Base-by-base conservation (phyloP, 2,888 invertebrate genomes). In the Aspidapion aeneum region DNA sequence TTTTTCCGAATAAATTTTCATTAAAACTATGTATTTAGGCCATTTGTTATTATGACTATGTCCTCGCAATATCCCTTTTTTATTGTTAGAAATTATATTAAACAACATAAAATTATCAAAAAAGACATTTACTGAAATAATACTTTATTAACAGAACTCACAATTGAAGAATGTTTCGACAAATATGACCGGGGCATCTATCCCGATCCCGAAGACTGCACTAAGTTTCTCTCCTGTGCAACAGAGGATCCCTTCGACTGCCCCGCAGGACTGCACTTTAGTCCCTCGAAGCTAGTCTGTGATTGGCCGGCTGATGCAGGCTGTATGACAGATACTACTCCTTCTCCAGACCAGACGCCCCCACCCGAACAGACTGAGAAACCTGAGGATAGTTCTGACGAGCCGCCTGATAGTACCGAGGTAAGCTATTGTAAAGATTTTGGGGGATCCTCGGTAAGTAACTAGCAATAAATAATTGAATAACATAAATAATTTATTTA, bases 131-230 rank as follows among this genome's bases (percentile, higher is more conserved):
- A n/a, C n/a, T n/a, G n/a, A n/a, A n/a, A n/a, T n/a, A n/a, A n/a
- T n/a, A n/a, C n/a, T n/a, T 58, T 58, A 16, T 18, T 63, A 61
- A 18, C 50, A 68, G 68, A 68, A 63, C 49, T 68, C 35, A 64
- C 66, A 1, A 35, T 68, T 16, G 68, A 68, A 58, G 68, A 68
- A 61, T 68, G 68, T 21, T 68, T 68, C 35, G 68, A 68, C 52
- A 66, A 68, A 59, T 66, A 68, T 59, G 68, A 68, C 48, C 21
- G 64, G 18, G 68, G 68, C 21, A 64, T 68, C 17, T 64, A 64
- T 21, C 20, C 61, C 16, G 65, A 67, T 21, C 65, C 65, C 9
- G 57, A 60, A 9, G 64, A 66, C 50, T 65, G 67, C 18, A 62
- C 60, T 5, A 60, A 66, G 63, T 67, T 63, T 56, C 60, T 62